A percentile compares a stretch with the other conserved stretches of the same genome.
phyloP scores from a whole-genome alignment of 1,140 invertebrate genomes.

The Drosophila subobscura region DNA sequence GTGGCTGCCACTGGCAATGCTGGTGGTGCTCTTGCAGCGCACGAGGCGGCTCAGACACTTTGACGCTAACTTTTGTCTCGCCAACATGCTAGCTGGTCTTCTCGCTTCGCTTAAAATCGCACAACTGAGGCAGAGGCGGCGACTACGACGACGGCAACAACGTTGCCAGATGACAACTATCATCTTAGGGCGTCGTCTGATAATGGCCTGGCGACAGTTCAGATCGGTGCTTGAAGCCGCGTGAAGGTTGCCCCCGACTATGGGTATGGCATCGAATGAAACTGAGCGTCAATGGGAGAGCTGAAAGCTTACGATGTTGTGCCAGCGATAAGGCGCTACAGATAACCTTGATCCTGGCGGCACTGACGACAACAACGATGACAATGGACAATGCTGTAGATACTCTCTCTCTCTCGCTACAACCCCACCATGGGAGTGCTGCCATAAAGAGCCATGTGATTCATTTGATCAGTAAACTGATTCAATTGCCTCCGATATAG shows the following conservation, averaged over 20 bases:
- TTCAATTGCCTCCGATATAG: not conserved
- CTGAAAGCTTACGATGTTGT: constrained; percentile 11
- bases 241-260: constrained; percentile 4
- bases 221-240: constrained; percentile 26
- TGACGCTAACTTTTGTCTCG: constrained; percentile 44
- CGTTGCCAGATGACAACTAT: constrained; percentile 45
- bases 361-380: constrained; percentile 46
- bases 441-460: not conserved
- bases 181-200: constrained; percentile 48
- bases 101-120: constrained; percentile 17
- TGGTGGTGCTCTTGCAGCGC: constrained; percentile 21
- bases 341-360: constrained; percentile 76
- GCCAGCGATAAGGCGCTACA: constrained; percentile 40
- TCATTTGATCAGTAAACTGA: constrained; percentile 20
- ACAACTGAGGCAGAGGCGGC: constrained; percentile 39
- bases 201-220: constrained; percentile 45
- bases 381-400: constrained; percentile 17
- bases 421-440: not conserved
- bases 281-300: constrained; percentile 7
- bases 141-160: constrained; percentile 2
- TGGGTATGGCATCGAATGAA: constrained; percentile 24
- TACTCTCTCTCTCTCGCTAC: not conserved
- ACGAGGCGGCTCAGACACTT: constrained; percentile 25
- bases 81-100: constrained; percentile 50
- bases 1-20: not conserved